Evolutionary conservation across 2,113 vertebrate species (phyloP).

Genomic region (Zeus faber): DNA sequence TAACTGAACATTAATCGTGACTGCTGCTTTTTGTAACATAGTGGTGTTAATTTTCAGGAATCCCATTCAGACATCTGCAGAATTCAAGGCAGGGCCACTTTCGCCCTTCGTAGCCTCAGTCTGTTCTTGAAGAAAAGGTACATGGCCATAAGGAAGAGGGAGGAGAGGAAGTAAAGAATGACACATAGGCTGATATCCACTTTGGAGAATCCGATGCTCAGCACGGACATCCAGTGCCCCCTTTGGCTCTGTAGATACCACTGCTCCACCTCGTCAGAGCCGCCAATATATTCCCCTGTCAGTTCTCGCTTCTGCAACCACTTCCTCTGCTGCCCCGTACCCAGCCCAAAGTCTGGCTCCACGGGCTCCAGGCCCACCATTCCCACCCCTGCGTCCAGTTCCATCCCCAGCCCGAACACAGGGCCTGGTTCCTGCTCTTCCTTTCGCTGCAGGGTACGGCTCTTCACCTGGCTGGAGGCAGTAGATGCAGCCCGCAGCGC

Average conservation of each 20-base stretch:
- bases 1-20: constrained; percentile 7
- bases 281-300: constrained; percentile 38
- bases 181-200: constrained; percentile 88
- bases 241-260: constrained; percentile 4
- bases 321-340: constrained; percentile 24
- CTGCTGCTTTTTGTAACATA: accelerated
- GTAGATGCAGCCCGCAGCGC: constrained; percentile 55
- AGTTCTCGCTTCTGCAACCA: constrained; percentile 57
- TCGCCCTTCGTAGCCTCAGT: constrained; percentile 64
- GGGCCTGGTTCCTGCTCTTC: constrained; percentile 48
- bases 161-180: constrained; percentile 84
- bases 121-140: constrained; percentile 84
- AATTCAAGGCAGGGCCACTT: constrained; percentile 53
- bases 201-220: constrained; percentile 84
- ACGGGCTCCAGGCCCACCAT: constrained; percentile 56
- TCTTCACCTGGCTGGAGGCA: constrained; percentile 36
- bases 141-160: constrained; percentile 84
- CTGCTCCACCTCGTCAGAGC: constrained; percentile 20
- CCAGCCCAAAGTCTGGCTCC: constrained; percentile 29
- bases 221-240: constrained; percentile 77
- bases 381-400: constrained; percentile 41
- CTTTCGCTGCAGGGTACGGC: neutral
- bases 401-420: constrained; percentile 26
- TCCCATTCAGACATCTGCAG: neutral
- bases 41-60: neutral